Conservation (phyloP, 1,140 invertebrate species). For the Ips nitidus region DNA sequence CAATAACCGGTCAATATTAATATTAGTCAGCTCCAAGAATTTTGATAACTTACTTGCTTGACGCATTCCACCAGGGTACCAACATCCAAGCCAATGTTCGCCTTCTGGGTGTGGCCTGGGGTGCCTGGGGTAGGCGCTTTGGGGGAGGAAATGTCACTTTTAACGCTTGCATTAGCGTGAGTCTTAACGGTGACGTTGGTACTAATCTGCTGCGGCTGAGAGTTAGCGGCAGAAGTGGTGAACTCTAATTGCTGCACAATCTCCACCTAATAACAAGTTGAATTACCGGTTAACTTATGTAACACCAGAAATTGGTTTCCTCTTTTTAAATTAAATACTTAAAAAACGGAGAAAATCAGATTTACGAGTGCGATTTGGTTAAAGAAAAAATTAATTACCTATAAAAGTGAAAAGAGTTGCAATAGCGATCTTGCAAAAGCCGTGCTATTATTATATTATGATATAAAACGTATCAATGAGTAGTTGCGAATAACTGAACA, state of each 20-base stretch:
- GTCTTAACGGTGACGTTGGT: slow-evolving; percentile 92
- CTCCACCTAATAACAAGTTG: slow-evolving; percentile 60
- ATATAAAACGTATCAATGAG: too few relatives aligned
- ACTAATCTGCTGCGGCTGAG: slow-evolving; percentile 85
- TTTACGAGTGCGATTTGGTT: not conserved
- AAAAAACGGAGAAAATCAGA: too few relatives aligned
- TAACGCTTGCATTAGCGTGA: slow-evolving; percentile 78
- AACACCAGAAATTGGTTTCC: not conserved
- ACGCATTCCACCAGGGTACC: slow-evolving; percentile 77
- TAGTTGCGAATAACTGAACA: too few relatives aligned
- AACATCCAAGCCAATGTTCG: slow-evolving; percentile 53
- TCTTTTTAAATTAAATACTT: too few relatives aligned
- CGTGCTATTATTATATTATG: too few relatives aligned
- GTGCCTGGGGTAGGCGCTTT: slow-evolving; percentile 51
- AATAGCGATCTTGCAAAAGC: not conserved
- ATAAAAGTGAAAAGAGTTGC: slow-evolving; percentile 4
- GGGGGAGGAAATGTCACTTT: slow-evolving; percentile 67
- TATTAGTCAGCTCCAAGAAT: too few relatives aligned
- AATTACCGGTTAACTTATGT: not conserved
- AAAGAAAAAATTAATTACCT: slow-evolving; percentile 4
- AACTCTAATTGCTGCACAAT: slow-evolving; percentile 89
- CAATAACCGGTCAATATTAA: too few relatives aligned
- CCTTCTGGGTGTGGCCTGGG: slow-evolving; percentile 42
- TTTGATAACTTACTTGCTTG: slow-evolving; percentile 60
- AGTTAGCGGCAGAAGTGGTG: slow-evolving; percentile 77